A percentile compares a stretch with the other conserved stretches of the same genome.
phyloP scores from a whole-genome alignment of 2,888 invertebrate genomes.

The Apoda limacodes region DNA sequence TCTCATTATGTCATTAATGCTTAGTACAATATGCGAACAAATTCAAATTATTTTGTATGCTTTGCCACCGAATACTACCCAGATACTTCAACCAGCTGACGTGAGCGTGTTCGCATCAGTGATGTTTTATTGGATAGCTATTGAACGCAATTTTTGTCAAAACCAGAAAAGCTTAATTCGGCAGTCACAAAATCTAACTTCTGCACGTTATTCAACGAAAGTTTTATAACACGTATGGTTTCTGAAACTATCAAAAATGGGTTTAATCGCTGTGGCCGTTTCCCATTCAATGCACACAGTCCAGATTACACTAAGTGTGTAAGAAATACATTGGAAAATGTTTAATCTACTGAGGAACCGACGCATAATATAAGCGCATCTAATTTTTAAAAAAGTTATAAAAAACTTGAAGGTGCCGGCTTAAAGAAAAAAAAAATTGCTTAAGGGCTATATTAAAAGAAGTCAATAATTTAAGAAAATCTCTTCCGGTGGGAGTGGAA shows the following conservation, averaged over 20 bases:
- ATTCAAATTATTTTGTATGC: conserved; percentile 21
- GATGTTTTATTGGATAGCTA: conserved; percentile 17
- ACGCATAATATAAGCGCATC: conserved; percentile 7
- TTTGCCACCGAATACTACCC: conserved; percentile 24
- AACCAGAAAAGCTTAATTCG: conserved; percentile 19
- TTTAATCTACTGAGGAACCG: conserved; percentile 6
- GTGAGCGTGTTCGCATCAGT: conserved; percentile 22
- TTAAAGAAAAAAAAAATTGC: conserved; percentile 17
- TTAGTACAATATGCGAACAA: conserved; percentile 19
- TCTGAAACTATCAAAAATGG: conserved; percentile 18
- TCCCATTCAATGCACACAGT: conserved; percentile 19
- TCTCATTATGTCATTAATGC: conserved; percentile 21
- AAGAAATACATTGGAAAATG: conserved; percentile 16
- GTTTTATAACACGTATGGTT: no score
- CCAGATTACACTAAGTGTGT: conserved; percentile 21
- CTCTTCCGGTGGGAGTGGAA: conserved; percentile 14
- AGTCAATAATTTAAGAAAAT: conserved; percentile 15
- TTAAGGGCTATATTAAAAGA: conserved; percentile 13
- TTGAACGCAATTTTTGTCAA: conserved; percentile 12
- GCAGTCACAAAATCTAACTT: conserved; percentile 22
- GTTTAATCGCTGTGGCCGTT: conserved; percentile 20
- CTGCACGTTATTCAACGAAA: no score
- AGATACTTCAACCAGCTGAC: conserved; percentile 23
- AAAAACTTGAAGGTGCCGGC: conserved; percentile 12
- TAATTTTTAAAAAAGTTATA: conserved; percentile 11